Base-by-base conservation (phyloP, 2,888 invertebrate genomes). In the Catocala nupta region DNA sequence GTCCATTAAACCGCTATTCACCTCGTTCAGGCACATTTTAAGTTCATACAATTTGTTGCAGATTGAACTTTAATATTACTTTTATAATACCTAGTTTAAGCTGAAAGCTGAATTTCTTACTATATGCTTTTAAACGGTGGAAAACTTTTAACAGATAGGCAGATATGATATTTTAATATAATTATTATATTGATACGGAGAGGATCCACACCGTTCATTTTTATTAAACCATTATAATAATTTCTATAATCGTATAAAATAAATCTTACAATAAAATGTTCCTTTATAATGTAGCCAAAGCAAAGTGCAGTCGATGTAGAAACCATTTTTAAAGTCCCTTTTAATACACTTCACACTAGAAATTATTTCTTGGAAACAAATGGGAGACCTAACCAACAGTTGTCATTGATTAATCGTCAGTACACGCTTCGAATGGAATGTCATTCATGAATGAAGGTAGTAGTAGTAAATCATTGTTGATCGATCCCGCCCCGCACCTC, bases 351-450 rank as follows among this genome's bases (percentile, higher is more conserved):
- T 25, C 25, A 3, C 4, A 25, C 16, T 25, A 16, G 36, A 39
- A 55, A 55, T 34, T 16, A 39, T 59, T 57, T 54, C 71, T 68
- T 58, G 68, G 70, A 79, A 82, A 79, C 77, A 78, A 85, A 85
- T 80, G 81, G 76, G 71, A 67, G 25, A 47, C 78, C 76, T 77
- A 73, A 84, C 81, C 79, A 77, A 74, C 79, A 79, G 77, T 71
- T 82, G 84, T 81, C 86, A 83, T 81, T 87, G 87, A 89, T 84
- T 82, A 82, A 89, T 89, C 56, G 83, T 66, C 65, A 50, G 55
- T 66, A 73, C 66, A 66, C 73, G 70, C 67, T 59, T 64, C 55
- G 72, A 78, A 75, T 70, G 60, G 76, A 76, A 79, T 81, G 78
- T 73, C 79, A 77, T 74, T 84, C 81, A 83, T 89, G 86, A 87